Evolutionary conservation across 2,797 vertebrate species (phyloP).

Genomic region (Cirrhinus molitorella): DNA sequence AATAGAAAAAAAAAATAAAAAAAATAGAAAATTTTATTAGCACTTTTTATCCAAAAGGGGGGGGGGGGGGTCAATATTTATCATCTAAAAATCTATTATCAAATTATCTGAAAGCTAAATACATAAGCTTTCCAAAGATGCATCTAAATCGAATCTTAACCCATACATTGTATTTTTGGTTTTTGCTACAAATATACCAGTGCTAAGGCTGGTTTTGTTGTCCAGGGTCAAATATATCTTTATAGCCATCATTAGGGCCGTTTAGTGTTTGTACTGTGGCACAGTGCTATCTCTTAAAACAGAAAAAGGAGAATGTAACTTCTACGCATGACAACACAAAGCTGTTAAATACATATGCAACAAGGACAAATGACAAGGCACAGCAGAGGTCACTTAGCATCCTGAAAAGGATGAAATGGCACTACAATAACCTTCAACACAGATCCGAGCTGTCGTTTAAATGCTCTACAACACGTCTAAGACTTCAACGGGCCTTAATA

Average conservation of each 20-base stretch:
- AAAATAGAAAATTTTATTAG: no score
- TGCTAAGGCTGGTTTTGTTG: no score
- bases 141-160: no score
- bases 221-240: no score
- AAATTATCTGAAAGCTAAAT: no score
- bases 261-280: not conserved
- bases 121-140: no score
- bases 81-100: no score
- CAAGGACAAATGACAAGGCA: slow-evolving; percentile 23
- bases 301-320: not conserved
- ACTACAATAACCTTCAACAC: slow-evolving; percentile 49
- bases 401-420: slow-evolving; percentile 26
- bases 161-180: no score
- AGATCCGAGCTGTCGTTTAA: slow-evolving; percentile 50
- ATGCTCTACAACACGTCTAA: slow-evolving; percentile 49
- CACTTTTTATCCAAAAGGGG: no score
- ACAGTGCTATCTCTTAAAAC: not conserved
- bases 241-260: not conserved
- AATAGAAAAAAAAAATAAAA: no score
- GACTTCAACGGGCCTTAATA: slow-evolving; percentile 56
- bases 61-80: no score
- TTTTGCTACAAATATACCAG: no score
- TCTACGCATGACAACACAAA: not conserved
- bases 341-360: slow-evolving; percentile 43
- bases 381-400: slow-evolving; percentile 40